Conservation (phyloP, 2,113 vertebrate species). For the Sus scrofa region T2T-Sscrofa CM000814.6:68567501-68568000, state of each 20-base stretch:
- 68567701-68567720: background rate
- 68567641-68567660: background rate
- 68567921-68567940: no score
- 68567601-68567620: background rate
- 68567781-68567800: no score
- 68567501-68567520: conserved; percentile 43
- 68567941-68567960: no score
- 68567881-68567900: no score
- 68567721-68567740: background rate
- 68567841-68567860: no score
- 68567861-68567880: no score
- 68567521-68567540: background rate
- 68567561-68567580: background rate
- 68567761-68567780: no score
- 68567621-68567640: background rate
- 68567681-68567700: background rate
- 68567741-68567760: background rate
- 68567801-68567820: no score
- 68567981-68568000: no score
- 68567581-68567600: background rate
- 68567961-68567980: no score
- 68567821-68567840: no score
- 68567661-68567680: conserved; percentile 48
- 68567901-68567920: no score
- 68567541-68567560: background rate